These are phyloP conservation scores for Ctenomys sociabilis DNA, from an alignment of 2,113 vertebrate species.

Conservation along the genomic window DNA sequence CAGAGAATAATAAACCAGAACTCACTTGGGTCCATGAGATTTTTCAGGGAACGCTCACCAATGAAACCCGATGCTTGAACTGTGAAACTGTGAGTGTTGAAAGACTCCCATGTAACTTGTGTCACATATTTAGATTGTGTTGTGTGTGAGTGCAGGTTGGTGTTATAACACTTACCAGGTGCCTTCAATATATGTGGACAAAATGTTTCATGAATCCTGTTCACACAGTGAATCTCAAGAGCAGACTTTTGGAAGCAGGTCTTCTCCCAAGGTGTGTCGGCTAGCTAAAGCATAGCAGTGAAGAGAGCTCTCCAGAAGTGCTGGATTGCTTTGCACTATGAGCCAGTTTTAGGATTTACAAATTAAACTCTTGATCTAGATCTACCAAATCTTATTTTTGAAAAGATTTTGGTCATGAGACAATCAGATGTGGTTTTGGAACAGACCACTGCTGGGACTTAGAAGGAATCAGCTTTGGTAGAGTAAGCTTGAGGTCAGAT, in stretches of 20 bases:
- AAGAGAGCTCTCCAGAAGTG: not conserved
- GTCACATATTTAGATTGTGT: not conserved
- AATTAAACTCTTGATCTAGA: not conserved
- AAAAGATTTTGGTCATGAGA: not conserved
- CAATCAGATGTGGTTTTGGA: not conserved
- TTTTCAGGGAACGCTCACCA: constrained; percentile 99
- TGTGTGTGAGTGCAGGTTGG: no score
- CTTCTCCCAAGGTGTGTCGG: not conserved
- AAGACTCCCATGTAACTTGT: rapidly evolving
- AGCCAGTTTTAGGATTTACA: not conserved
- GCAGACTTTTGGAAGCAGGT: not conserved
- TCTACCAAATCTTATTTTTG: not conserved
- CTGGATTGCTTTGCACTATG: not conserved
- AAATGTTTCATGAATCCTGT: not conserved
- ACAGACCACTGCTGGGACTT: not conserved
- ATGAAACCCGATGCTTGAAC: constrained; percentile 99
- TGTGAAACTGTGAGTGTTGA: constrained; percentile 94
- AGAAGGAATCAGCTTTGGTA: not conserved
- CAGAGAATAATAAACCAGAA: constrained; percentile 93
- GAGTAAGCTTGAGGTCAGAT: not conserved
- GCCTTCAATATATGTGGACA: no score
- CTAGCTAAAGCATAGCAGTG: not conserved
- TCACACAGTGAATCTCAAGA: not conserved
- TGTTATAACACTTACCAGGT: not conserved
- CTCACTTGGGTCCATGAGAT: constrained; percentile 99